These are phyloP conservation scores for Hippocampus barbouri DNA, from an alignment of 2,113 vertebrate genomes.

Conservation along the genomic window DNA sequence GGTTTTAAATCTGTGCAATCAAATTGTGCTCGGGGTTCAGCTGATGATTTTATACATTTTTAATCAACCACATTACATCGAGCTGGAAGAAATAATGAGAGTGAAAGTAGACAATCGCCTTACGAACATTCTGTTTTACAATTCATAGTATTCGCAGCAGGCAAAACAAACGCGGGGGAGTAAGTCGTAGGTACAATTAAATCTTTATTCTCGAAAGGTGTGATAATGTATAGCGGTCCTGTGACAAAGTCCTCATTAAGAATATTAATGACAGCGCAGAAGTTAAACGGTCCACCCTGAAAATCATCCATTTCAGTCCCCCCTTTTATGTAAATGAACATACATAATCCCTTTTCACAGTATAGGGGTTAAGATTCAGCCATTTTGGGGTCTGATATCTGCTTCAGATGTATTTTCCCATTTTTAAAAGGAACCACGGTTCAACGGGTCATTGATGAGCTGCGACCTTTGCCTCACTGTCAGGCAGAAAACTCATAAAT, in stretches of 20 bases:
- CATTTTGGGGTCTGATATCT: constrained; percentile 6
- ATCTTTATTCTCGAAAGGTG: neutral
- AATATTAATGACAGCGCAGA: neutral
- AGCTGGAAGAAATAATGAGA: too few relatives aligned
- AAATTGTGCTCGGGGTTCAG: too few relatives aligned
- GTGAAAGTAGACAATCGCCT: too few relatives aligned
- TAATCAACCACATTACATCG: too few relatives aligned
- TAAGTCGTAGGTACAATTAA: constrained; percentile 11
- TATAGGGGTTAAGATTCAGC: neutral
- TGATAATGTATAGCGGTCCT: neutral
- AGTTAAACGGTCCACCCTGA: neutral
- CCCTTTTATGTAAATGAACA: constrained; percentile 12
- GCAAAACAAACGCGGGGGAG: neutral
- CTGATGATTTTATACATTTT: too few relatives aligned
- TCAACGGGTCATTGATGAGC: constrained; percentile 3
- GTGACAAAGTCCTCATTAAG: constrained; percentile 3
- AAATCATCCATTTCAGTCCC: neutral
- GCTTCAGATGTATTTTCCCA: constrained; percentile 11
- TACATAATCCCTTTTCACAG: neutral
- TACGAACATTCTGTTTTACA: neutral
- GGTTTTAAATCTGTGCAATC: too few relatives aligned
- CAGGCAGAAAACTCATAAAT: neutral
- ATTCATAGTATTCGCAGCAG: neutral
- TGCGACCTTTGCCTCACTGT: neutral
- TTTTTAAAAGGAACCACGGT: constrained; percentile 15